phyloP scores from a whole-genome alignment of 1,140 invertebrate species.

The Patella vulgata region DNA sequence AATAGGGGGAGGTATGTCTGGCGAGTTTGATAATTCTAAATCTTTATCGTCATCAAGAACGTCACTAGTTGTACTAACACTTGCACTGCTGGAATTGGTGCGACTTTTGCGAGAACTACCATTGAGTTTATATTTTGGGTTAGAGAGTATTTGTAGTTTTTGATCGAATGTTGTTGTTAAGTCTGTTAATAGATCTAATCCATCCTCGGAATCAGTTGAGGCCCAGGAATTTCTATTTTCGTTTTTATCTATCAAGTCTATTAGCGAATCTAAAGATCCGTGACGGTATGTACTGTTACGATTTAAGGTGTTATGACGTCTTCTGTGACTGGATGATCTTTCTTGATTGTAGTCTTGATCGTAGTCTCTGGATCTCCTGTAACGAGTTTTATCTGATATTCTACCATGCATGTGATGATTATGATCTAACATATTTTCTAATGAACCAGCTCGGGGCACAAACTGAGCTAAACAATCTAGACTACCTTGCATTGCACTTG shows the following conservation, averaged over 20 bases:
- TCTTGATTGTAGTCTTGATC: slow-evolving; percentile 14
- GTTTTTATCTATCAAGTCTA: slow-evolving; percentile 67
- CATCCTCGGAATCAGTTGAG: slow-evolving; percentile 69
- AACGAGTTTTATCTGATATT: not conserved
- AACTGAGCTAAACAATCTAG: slow-evolving; percentile 24
- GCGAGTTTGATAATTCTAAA: slow-evolving; percentile 1
- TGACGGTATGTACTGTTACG: slow-evolving; percentile 43
- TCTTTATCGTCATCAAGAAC: slow-evolving; percentile 20
- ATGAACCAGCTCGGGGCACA: slow-evolving; percentile 38
- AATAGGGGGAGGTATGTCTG: slow-evolving; percentile 1
- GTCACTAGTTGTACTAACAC: slow-evolving; percentile 61
- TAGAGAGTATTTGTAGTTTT: slow-evolving; percentile 74
- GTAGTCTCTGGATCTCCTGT: slow-evolving; percentile 13
- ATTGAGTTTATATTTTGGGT: slow-evolving; percentile 51
- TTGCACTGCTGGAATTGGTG: slow-evolving; percentile 72
- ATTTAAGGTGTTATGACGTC: slow-evolving; percentile 18
- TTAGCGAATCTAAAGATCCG: slow-evolving; percentile 76
- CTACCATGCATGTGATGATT: slow-evolving; percentile 1
- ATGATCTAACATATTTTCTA: slow-evolving; percentile 44
- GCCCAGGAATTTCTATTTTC: slow-evolving; percentile 46
- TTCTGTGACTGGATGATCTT: slow-evolving; percentile 7
- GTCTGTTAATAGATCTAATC: slow-evolving; percentile 73
- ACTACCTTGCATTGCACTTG: slow-evolving; percentile 21
- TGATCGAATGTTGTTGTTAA: slow-evolving; percentile 81
- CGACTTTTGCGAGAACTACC: slow-evolving; percentile 59